Evolutionary conservation across 2,797 vertebrate genomes (phyloP), one percentile per base, ranked within the genome.

Genomic region (Fratercula arctica): DNA sequence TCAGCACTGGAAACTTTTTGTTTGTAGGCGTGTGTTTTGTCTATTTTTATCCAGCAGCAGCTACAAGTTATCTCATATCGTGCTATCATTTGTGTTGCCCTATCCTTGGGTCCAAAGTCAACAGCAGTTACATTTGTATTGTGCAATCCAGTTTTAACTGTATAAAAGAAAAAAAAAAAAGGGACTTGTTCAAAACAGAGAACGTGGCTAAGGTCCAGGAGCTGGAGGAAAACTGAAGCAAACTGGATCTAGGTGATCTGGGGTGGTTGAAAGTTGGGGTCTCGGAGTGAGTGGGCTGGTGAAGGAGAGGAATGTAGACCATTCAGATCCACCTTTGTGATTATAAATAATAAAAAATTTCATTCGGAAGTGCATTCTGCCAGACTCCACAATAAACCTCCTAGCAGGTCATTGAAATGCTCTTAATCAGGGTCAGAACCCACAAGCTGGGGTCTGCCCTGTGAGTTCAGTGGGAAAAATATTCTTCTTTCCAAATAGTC

Each of bases 391-490:
- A 98, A 98, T 98, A 98, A 98, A 97, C 98, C 98, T 98, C 98
- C 98, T 98, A 98, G 97, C 97, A 96, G 97, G 98, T 98, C 98
- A 98, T 98, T 98, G 97, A 98, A 97, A 97, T 95, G 98, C 97
- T 95, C 98, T 98, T 98, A 99, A 98, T 99, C 97, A 98, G 98
- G 99, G 99, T 99, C 98, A 98, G 98, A 98, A 98, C 98, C 99
- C 98, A 98, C 98, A 98, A 98, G 98, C 98, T 97, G 97, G 98
- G 98, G 98, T 98, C 97, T 98, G 98, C 98, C 99, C 99, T 98
- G 96, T 96, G 96, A 98, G 98, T 98, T 99, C 98, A 98, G 98
- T 98, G 98, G 97, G 97, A 97, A 98, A 97, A 97, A 33, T 97
- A 98, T 97, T 98, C 98, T 96, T 98, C 98, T 98, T 97, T 98